Percentiles rank a stretch among this genome's conserved stretches.
These are phyloP conservation scores for Gallinago stenura DNA, from an alignment of 2,797 vertebrate genomes.

Conservation along the genomic window DNA sequence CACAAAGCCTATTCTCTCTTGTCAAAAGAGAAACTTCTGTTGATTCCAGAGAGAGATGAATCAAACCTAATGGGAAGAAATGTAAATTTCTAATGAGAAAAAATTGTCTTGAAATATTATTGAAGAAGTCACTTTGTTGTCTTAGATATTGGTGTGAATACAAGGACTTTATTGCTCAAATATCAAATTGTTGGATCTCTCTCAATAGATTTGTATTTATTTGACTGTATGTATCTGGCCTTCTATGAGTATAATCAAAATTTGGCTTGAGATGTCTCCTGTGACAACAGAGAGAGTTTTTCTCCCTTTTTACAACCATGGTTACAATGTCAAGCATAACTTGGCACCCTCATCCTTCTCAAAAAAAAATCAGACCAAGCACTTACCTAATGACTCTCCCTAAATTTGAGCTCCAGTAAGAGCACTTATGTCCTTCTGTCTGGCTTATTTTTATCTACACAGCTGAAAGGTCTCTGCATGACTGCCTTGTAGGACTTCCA, in stretches of 20 bases:
- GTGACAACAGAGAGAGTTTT: background rate
- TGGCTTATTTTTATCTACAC: background rate
- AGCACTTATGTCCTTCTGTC: background rate
- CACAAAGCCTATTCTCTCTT: background rate
- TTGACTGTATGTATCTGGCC: background rate
- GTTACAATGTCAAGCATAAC: background rate
- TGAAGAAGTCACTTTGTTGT: background rate
- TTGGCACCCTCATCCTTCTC: background rate
- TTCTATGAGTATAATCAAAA: background rate
- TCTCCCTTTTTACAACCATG: fast-evolving
- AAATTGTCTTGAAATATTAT: background rate
- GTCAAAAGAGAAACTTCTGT: background rate
- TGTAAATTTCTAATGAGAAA: background rate
- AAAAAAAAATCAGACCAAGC: background rate
- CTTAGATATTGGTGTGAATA: background rate
- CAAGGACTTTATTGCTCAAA: background rate
- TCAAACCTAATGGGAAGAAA: background rate
- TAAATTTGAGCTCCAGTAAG: background rate
- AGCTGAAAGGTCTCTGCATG: background rate
- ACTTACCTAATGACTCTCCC: background rate
- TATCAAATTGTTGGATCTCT: background rate
- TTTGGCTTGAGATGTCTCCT: background rate
- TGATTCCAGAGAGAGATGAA: background rate
- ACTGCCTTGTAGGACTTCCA: background rate
- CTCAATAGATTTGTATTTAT: background rate